Base-by-base conservation (phyloP, 2,113 vertebrate genomes). In the Microtus oregoni region DNA sequence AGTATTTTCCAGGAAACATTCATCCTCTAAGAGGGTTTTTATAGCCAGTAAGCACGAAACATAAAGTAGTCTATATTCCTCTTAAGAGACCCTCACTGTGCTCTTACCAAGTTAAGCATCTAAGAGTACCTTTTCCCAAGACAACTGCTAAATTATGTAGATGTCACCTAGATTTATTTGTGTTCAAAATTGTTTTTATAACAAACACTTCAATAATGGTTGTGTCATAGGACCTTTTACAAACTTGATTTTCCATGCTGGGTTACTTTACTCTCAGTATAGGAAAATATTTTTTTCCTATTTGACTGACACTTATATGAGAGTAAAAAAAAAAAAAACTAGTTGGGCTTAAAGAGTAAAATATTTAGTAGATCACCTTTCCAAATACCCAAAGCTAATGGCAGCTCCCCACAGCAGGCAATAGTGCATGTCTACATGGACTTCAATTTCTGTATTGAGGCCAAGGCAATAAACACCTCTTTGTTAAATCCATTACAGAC, bases 301-400 rank as follows among this genome's bases (percentile, higher is more conserved):
- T 32, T 13, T 95, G 50, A 90, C 67, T 90, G n/a, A 95, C 81
- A 11, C 22, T 92, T 32, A 52, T 68, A 0, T 92, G 30, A 38
- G 30, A 20, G 89, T 32, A 78, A 89, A 87, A 86, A 24, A 87
- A 86, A 24, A n/a, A n/a, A 89, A n/a, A 67, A 65, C 61, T 41
- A 86, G 32, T 4, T 94, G 8, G 47, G 24, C 10, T 83, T 15
- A 94, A 68, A 58, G 32, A 86, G 20, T 88, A 9, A 85, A 22
- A 38, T 44, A 65, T 58, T 87, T 70, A 92, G n/a, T 83, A 92
- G 89, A 70, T 94, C 65, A 73, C 61, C 7, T 94, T 41, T 77
- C 44, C 3, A 68, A 50, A 30, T 70, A 28, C 11, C 41, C 14
- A 50, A 65, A 94, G 38, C 8, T 87, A n/a, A 55, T 65, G 28